Evolutionary conservation across 2,797 vertebrate species (phyloP), one percentile per base, ranked within the genome.

Genomic region (Microcaecilia unicolor): DNA sequence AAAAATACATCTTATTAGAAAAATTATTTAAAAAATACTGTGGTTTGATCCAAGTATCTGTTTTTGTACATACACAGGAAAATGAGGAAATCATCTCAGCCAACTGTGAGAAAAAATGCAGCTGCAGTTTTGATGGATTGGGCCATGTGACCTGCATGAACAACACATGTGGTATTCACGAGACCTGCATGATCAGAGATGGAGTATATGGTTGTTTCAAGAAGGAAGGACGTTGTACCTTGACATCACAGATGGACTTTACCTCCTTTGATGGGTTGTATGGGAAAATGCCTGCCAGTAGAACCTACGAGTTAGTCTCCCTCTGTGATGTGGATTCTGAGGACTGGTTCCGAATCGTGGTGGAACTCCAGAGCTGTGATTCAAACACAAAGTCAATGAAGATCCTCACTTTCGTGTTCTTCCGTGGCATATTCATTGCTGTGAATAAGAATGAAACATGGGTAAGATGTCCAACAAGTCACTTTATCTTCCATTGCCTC

Each of bases 381-480:
- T n/a, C n/a, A n/a, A 27, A 34, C 1, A 26, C 14, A 1, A 18
- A 45, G 5, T 3, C 30, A 17, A 44, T 51, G 0, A 62, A 58
- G 12, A 16, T 41, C 1, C 26, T 32, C 6, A 28, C 80, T 25
- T 72, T 85, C 5, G 16, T 77, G 34, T 77, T 68, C 61, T 74
- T 84, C 52, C 44, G 39, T 10, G 59, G 70, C 1, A 41, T 64
- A 1, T 10, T 56, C 1, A 42, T 90, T 10, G 43, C 73, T 1
- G 62, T 91, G 37, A 84, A 69, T 19, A 28, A 48, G 12, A 72
- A 59, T 1, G 32, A 44, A 3, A 58, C 63, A 15, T 88, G 85
- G 87, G 88, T 89, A 58, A 85, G 82, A 15, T n/a, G n/a, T n/a
- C n/a, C n/a, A n/a, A n/a, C n/a, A n/a, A n/a, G n/a, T n/a, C n/a